Evolutionary conservation across 2,113 vertebrate genomes (phyloP).

Genomic region (Campylomormyrus numenius): DNA sequence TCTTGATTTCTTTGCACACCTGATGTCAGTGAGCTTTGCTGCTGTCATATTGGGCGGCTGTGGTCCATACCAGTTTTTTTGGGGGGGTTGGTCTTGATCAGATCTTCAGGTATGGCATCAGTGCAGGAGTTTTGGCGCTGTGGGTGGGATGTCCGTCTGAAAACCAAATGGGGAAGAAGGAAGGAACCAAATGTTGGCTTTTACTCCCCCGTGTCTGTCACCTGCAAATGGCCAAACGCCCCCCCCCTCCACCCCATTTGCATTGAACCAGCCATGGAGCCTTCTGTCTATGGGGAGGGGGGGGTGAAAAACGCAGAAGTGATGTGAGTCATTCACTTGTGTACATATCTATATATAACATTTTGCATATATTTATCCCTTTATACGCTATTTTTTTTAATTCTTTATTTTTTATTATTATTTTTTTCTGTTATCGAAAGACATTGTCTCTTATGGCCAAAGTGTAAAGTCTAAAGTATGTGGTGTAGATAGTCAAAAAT

Average conservation of each 20-base stretch:
- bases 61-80: not conserved
- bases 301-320: constrained; percentile 34
- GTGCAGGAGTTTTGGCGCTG: not conserved
- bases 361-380: constrained; percentile 48
- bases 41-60: not conserved
- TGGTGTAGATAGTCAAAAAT: constrained; percentile 57
- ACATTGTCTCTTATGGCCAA: constrained; percentile 68
- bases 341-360: constrained; percentile 34
- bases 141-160: not conserved
- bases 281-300: constrained; percentile 36
- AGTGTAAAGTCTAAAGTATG: constrained; percentile 65
- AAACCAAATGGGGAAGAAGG: not conserved
- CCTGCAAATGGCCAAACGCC: constrained; percentile 41
- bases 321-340: constrained; percentile 40
- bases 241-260: no score
- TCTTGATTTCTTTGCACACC: not conserved
- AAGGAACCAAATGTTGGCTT: not conserved
- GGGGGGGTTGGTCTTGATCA: not conserved
- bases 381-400: constrained; percentile 58
- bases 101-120: not conserved
- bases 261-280: constrained; percentile 13
- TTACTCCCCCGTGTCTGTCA: constrained; percentile 11
- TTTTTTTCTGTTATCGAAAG: constrained; percentile 51
- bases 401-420: constrained; percentile 34
- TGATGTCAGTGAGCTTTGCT: not conserved